Percentiles rank a stretch among this genome's conserved stretches.
Evolutionary conservation across 2,797 vertebrate genomes (phyloP).

Genomic region (Acanthopagrus latus): DNA sequence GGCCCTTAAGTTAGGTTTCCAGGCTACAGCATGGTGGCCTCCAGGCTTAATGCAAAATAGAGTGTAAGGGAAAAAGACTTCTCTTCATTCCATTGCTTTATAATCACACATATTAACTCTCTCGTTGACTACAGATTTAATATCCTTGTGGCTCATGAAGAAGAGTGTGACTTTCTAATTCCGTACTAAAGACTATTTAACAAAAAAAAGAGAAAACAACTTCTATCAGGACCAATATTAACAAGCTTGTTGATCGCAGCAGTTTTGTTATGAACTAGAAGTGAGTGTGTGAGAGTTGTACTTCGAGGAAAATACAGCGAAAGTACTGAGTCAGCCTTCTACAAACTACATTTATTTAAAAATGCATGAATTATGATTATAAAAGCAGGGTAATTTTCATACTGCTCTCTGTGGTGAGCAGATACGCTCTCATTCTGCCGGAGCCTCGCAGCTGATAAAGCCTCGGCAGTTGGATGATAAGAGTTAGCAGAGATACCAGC

Average conservation of each 20-base stretch:
- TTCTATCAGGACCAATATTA: conserved; percentile 23
- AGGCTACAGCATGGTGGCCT: not conserved
- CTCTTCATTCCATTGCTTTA: not conserved
- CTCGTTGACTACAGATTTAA: conserved; percentile 20
- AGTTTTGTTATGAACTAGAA: conserved; percentile 43
- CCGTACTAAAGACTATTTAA: conserved; percentile 10
- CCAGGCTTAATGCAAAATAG: not conserved
- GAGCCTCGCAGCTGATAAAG: conserved; percentile 65
- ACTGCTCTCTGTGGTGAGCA: conserved; percentile 67
- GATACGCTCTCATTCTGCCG: conserved; percentile 67
- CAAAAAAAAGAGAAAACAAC: not conserved
- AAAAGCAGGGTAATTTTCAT: conserved; percentile 70
- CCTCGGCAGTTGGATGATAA: conserved; percentile 58
- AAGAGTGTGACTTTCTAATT: conserved; percentile 15
- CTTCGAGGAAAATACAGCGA: conserved; percentile 67
- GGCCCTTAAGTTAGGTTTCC: not conserved
- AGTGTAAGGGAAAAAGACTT: not conserved
- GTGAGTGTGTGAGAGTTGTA: not conserved
- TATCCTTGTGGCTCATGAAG: not conserved
- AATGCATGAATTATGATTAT: conserved; percentile 78
- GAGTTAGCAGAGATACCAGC: conserved; percentile 56
- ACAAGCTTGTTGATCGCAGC: conserved; percentile 56
- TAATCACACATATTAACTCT: not conserved
- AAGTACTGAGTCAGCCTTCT: conserved; percentile 67
- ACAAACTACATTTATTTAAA: conserved; percentile 70